Evolutionary conservation across 2,888 invertebrate species (phyloP).

Genomic region (Galerucella calmariensis): DNA sequence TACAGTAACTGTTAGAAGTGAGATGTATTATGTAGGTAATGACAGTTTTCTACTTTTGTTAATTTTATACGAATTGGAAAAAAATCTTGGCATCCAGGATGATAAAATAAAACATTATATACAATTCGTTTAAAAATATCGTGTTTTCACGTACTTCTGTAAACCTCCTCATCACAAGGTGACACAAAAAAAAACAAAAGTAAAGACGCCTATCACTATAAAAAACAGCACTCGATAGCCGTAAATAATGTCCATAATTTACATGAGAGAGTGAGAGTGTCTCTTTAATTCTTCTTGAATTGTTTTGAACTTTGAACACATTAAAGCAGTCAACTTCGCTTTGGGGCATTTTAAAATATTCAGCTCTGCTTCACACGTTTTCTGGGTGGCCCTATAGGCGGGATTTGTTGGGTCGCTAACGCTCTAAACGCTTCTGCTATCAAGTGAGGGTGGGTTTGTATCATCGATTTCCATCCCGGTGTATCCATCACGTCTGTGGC

Average conservation of each 20-base stretch:
- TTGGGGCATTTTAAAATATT: constrained; percentile 64
- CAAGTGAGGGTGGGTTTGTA: constrained; percentile 95
- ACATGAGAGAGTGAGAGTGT: constrained; percentile 27
- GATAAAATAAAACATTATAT: too few species aligned
- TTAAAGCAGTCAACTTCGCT: constrained; percentile 57
- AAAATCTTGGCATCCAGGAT: too few species aligned
- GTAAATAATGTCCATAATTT: constrained; percentile 20
- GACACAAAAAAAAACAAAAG: constrained; percentile 32
- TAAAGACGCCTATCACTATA: constrained; percentile 37
- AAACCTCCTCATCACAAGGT: constrained; percentile 31
- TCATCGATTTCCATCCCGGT: constrained; percentile 97
- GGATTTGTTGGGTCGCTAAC: constrained; percentile 98
- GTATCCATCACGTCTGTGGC: constrained; percentile 99
- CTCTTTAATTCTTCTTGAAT: constrained; percentile 17
- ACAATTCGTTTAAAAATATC: too few species aligned
- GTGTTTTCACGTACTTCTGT: constrained; percentile 8
- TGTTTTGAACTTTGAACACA: constrained; percentile 55
- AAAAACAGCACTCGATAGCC: constrained; percentile 35
- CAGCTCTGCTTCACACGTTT: constrained; percentile 90
- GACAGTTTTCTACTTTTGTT: too few species aligned
- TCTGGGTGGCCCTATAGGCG: constrained; percentile 97
- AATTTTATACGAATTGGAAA: too few species aligned
- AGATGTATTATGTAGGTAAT: too few species aligned
- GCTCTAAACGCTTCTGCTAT: constrained; percentile 99
- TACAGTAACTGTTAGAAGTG: too few species aligned